Conservation (phyloP, 1,140 invertebrate genomes). For the Macrosteles quadrilineatus region DNA sequence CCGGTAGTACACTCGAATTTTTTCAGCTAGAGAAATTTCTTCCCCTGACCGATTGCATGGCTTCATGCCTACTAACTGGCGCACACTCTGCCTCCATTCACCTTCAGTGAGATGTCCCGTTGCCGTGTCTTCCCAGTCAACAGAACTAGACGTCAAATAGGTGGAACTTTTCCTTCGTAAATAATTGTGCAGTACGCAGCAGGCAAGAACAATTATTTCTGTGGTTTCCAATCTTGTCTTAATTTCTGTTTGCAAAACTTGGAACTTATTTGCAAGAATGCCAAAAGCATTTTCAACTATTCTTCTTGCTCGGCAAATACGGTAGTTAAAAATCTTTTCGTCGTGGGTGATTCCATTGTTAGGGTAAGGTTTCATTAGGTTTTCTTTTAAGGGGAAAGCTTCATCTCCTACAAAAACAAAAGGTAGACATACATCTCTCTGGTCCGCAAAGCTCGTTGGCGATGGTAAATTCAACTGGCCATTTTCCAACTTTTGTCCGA, state of each 20-base stretch:
- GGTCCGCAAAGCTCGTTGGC: not conserved
- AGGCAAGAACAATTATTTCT: conserved; percentile 1
- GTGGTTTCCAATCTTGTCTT: conserved; percentile 43
- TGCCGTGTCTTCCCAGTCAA: conserved; percentile 15
- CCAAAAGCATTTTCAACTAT: conserved; percentile 46
- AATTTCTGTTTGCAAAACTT: conserved; percentile 48
- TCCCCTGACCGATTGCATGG: not conserved
- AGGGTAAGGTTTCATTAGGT: conserved; percentile 41
- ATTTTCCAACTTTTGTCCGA: conserved; percentile 38
- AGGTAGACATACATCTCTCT: conserved; percentile 19
- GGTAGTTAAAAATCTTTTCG: conserved; percentile 53
- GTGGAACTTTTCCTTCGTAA: conserved; percentile 3
- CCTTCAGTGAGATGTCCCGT: not conserved
- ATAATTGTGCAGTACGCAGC: conserved; percentile 10
- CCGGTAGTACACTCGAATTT: not conserved
- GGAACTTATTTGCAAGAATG: conserved; percentile 48
- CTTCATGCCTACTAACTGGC: not conserved
- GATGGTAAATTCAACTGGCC: conserved; percentile 36
- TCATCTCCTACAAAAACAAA: conserved; percentile 50
- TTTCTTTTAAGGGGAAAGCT: conserved; percentile 46
- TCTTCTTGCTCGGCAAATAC: conserved; percentile 44
- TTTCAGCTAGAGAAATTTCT: not conserved
- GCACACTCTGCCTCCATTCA: not conserved
- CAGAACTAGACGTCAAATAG: conserved; percentile 9
- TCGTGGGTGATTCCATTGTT: conserved; percentile 39